Percentiles rank a stretch among this genome's conserved stretches.
Evolutionary conservation across 1,140 invertebrate genomes (phyloP).

Genomic region (Acyrthosiphon pisum): DNA sequence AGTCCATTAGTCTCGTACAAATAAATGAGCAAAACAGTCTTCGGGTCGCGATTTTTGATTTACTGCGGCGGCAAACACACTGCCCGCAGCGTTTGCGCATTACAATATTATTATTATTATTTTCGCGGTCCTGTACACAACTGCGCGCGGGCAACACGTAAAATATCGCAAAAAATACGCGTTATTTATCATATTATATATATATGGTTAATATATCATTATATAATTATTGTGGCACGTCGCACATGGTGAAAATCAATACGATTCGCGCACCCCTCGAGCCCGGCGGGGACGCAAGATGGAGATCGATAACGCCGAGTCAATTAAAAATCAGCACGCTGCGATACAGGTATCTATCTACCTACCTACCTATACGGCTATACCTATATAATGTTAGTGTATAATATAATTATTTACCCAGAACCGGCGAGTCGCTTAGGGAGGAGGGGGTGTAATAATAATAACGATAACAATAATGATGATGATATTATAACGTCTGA

Average conservation of each 20-base stretch:
- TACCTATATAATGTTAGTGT: too few species aligned
- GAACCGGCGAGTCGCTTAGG: neutral
- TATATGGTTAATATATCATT: neutral
- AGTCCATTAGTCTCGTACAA: neutral
- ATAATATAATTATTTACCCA: neutral
- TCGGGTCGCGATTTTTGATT: neutral
- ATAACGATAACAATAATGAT: too few species aligned
- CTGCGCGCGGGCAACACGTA: neutral
- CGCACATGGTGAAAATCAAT: constrained; percentile 17
- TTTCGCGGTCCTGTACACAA: neutral
- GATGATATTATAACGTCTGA: too few species aligned
- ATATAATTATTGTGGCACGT: neutral
- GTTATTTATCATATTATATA: too few species aligned
- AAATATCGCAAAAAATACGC: neutral
- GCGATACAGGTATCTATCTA: neutral
- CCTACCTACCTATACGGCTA: too few species aligned
- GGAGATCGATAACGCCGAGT: constrained; percentile 21
- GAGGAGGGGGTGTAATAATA: too few species aligned
- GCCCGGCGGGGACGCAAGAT: neutral
- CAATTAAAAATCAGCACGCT: constrained; percentile 37
- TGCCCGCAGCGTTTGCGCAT: too few species aligned
- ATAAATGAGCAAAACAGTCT: neutral
- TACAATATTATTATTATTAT: too few species aligned
- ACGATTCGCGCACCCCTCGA: neutral
- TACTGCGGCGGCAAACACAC: neutral